Base-by-base conservation (phyloP, 2,888 invertebrate genomes). In the Harpalus rufipes region DNA sequence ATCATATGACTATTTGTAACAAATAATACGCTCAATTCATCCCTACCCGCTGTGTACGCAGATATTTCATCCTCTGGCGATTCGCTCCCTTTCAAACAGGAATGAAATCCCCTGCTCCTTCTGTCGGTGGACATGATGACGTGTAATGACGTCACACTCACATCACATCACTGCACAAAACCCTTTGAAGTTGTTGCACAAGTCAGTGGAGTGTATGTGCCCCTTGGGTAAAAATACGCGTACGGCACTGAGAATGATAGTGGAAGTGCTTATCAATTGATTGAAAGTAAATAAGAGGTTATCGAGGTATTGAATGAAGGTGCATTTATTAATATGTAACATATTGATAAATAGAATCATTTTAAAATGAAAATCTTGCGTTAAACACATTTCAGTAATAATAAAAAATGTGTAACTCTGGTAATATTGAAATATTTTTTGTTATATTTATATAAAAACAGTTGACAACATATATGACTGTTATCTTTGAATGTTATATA, bases 51-150 rank as follows among this genome's bases (percentile, higher is more conserved):
- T 51, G 56, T 51, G 51, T 84, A 84, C 14, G 78, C 78, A 41
- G 74, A 51, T 16, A 80, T 59, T 68, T 86, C 86, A 39, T 89
- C 88, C 18, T 88, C 88, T 14, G 88, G 87, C 87, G 92, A 92
- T 86, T 92, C 92, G 86, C 93, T 92, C 56, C 94, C 94, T 87
- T 94, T 93, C 87, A 94, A 92, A 89, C 94, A 94, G 86, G 94
- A 94, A 91, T 94, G 94, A 90, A 94, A 94, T 89, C 94, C 94
- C 89, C 94, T 92, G 76, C 94, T 94, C 86, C 94, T 92, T 86
- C 94, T 91, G 89, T 93, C 92, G 89, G 92, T 92, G 88, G 92
- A 92, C 92, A 92, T 92, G 88, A 87, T 81, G 81, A 85, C 85
- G 58, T 74, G 65, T 61, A 68, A n/a, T 68, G 84, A 79, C 79